These are phyloP conservation scores for Mirounga angustirostris DNA, from an alignment of 2,113 vertebrate genomes.

Conservation along the genomic window DNA sequence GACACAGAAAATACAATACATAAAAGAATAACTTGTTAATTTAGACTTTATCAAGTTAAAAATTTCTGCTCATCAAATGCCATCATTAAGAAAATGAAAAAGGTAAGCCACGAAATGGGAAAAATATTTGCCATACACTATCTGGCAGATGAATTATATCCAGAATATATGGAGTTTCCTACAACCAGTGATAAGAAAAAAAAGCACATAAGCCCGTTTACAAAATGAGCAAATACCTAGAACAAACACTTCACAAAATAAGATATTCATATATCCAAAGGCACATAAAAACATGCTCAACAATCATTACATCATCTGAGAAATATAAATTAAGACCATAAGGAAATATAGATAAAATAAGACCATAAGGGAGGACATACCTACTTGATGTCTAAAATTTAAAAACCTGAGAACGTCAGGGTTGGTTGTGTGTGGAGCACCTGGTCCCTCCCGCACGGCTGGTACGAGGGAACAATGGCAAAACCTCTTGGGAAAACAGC, in stretches of 20 bases:
- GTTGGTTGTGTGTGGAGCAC: neutral
- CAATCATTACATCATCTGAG: neutral
- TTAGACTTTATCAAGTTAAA: neutral
- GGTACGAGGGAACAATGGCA: neutral
- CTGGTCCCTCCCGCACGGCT: fast-evolving
- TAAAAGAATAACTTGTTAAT: neutral
- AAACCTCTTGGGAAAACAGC: neutral
- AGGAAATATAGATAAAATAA: neutral
- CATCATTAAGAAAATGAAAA: neutral
- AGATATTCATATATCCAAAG: neutral
- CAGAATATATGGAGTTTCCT: neutral
- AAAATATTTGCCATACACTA: neutral
- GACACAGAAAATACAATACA: neutral
- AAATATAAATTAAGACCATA: neutral
- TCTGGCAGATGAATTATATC: neutral
- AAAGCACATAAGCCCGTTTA: neutral
- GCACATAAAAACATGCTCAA: no score
- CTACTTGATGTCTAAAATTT: neutral
- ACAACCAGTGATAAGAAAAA: neutral
- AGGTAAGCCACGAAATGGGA: neutral
- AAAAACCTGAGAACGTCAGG: neutral
- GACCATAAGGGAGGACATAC: neutral
- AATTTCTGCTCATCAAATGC: neutral
- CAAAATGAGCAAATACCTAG: neutral
- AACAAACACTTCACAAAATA: neutral